These are phyloP conservation scores for Bursaphelenchus okinawaensis DNA, from an alignment of 2,888 invertebrate genomes.

Conservation along the genomic window DNA sequence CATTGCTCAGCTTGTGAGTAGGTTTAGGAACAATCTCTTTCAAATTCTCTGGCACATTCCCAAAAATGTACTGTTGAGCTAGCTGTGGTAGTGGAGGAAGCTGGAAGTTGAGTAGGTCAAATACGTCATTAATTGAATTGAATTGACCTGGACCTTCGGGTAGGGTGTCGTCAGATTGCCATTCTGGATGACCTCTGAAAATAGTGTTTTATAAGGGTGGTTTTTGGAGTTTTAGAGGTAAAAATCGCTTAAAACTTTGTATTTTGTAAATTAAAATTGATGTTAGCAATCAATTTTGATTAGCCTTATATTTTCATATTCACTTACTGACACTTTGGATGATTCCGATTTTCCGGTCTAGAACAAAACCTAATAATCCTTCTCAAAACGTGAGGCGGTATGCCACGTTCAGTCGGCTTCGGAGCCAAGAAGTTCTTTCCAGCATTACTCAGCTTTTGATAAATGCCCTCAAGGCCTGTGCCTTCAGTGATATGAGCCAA, in stretches of 20 bases:
- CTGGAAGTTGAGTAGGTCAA: constrained; percentile 29
- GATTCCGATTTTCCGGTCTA: constrained; percentile 22
- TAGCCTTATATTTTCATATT: no score
- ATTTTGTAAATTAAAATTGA: no score
- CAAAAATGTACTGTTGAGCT: constrained; percentile 22
- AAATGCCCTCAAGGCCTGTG: not conserved
- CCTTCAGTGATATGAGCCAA: not conserved
- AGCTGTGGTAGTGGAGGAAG: constrained; percentile 32
- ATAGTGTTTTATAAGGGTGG: not conserved
- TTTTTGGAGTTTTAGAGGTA: not conserved
- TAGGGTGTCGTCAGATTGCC: constrained; percentile 13
- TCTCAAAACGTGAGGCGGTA: constrained; percentile 38
- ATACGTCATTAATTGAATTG: constrained; percentile 22
- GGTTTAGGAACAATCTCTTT: not conserved
- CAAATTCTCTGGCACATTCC: constrained; percentile 23
- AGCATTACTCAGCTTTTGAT: not conserved
- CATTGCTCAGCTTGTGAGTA: constrained; percentile 8
- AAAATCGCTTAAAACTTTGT: no score
- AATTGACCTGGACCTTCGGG: not conserved
- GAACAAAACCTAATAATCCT: constrained; percentile 34
- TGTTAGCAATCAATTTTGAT: not conserved
- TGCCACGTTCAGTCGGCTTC: constrained; percentile 17
- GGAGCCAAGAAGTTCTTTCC: constrained; percentile 22
- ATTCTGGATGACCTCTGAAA: constrained; percentile 30
- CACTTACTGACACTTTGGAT: constrained; percentile 32